Evolutionary conservation across 2,888 invertebrate genomes (phyloP).

Genomic region (Branchipolynoe longqiensis): DNA sequence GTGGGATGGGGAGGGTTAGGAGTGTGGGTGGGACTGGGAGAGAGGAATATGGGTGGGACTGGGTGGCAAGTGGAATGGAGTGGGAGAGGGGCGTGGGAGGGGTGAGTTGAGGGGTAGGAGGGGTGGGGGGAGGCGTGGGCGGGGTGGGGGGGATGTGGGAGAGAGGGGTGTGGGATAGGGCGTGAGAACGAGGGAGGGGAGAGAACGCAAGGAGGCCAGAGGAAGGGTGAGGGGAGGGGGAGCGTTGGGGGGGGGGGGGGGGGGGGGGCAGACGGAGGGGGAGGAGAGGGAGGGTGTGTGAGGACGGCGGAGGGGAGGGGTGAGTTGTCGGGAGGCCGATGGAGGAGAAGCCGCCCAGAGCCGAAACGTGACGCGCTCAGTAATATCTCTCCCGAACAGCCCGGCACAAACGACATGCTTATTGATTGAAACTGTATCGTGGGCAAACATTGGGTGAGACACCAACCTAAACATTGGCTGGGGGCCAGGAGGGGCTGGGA

Average conservation of each 20-base stretch:
- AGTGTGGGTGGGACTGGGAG: not conserved
- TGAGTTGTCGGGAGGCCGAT: too few relatives aligned
- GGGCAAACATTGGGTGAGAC: slow-evolving; percentile 43
- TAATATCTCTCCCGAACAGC: slow-evolving; percentile 39
- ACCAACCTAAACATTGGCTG: slow-evolving; percentile 52
- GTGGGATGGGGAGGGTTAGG: not conserved
- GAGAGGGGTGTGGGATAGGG: not conserved
- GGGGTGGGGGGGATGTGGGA: not conserved
- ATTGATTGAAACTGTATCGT: slow-evolving; percentile 56
- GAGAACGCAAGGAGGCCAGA: not conserved
- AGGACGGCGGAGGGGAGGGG: not conserved
- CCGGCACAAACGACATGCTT: slow-evolving; percentile 46
- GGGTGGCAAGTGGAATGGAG: not conserved
- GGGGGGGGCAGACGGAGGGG: not conserved
- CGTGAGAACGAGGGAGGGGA: not conserved
- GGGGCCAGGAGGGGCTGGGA: slow-evolving; percentile 28
- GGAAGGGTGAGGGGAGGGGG: not conserved
- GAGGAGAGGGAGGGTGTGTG: not conserved
- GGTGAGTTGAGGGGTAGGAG: not conserved
- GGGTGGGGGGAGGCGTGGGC: not conserved
- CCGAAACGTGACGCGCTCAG: slow-evolving; percentile 8
- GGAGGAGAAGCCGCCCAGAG: too few relatives aligned
- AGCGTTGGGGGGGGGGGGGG: not conserved
- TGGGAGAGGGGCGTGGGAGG: not conserved
- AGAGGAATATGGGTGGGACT: not conserved